Base-by-base conservation (phyloP, 2,888 invertebrate genomes). In the Orthonevra nobilis region DNA sequence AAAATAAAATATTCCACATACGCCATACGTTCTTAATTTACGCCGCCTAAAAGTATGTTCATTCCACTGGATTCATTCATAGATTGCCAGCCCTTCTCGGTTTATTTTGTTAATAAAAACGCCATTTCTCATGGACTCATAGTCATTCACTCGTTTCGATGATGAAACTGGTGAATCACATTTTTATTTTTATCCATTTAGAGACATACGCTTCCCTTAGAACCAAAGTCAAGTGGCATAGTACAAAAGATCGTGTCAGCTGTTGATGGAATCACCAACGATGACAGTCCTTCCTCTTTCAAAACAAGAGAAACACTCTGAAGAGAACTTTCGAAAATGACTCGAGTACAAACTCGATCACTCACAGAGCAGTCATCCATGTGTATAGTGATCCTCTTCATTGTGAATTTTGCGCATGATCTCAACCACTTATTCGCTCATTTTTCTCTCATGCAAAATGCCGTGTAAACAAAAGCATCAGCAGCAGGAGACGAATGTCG, bases 341-440 rank as follows among this genome's bases (percentile, higher is more conserved):
- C 32, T 64, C 36, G 73, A 73, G 73, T 44, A 32, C 3, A 44
- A 48, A 26, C n/a, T n/a, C n/a, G n/a, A n/a, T n/a, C n/a, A n/a
- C n/a, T n/a, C n/a, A n/a, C n/a, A n/a, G n/a, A n/a, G n/a, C n/a
- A n/a, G n/a, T n/a, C n/a, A n/a, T n/a, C n/a, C n/a, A 4, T 4
- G 23, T 4, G 38, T 61, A 68, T 30, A 69, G 48, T 58, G 63
- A 42, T 72, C 77, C 26, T 54, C 32, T 46, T 77, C 32, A 4
- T 5, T 4, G 14, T 19, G 20, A 46, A 10, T 50, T 32, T 44
- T 48, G 79, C 79, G 79, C 79, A 79, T 79, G 79, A 79, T 68
- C 61, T 61, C 61, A 79, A 79, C 73, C 79, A 73, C 73, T 68
- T 56, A 60, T 61, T 73, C 28, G 36, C 34, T 58, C 46, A 56